Percentiles rank a stretch among this genome's conserved stretches.
Evolutionary conservation across 2,113 vertebrate species (phyloP).

Genomic region (Carassius auratus): DNA sequence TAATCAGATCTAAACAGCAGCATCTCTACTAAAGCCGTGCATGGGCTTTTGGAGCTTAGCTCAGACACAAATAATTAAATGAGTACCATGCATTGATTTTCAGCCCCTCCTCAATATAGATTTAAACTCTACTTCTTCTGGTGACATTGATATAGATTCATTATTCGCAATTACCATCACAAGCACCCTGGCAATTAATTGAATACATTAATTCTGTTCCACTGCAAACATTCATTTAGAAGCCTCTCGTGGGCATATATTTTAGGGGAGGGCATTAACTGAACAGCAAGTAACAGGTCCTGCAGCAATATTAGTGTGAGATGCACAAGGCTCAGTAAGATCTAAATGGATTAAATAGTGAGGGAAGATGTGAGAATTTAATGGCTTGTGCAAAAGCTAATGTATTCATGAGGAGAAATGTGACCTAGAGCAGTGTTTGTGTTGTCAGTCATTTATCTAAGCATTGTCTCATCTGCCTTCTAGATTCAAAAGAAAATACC

Average conservation of each 20-base stretch:
- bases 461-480: background rate
- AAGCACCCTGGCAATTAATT: conserved; percentile 56
- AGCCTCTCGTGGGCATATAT: conserved; percentile 52
- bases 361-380: background rate
- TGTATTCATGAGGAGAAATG: background rate
- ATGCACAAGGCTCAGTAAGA: background rate
- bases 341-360: background rate
- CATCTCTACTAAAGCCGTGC: conserved; percentile 59
- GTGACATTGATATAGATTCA: conserved; percentile 58
- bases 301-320: background rate
- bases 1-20: conserved; percentile 64
- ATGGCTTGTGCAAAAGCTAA: background rate
- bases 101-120: conserved; percentile 49
- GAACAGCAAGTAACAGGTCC: conserved; percentile 20
- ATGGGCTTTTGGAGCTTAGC: conserved; percentile 63
- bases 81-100: conserved; percentile 70
- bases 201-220: conserved; percentile 43
- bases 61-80: conserved; percentile 69
- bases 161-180: conserved; percentile 64
- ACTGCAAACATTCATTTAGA: conserved; percentile 54
- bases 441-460: conserved; percentile 25
- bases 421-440: conserved; percentile 27
- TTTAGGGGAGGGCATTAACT: conserved; percentile 24
- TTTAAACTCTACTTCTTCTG: conserved; percentile 53
- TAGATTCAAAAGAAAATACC: background rate